Percentiles rank a stretch among this genome's conserved stretches.
Conservation (phyloP, 2,797 vertebrate genomes). For the Moxostoma hubbsi region DNA sequence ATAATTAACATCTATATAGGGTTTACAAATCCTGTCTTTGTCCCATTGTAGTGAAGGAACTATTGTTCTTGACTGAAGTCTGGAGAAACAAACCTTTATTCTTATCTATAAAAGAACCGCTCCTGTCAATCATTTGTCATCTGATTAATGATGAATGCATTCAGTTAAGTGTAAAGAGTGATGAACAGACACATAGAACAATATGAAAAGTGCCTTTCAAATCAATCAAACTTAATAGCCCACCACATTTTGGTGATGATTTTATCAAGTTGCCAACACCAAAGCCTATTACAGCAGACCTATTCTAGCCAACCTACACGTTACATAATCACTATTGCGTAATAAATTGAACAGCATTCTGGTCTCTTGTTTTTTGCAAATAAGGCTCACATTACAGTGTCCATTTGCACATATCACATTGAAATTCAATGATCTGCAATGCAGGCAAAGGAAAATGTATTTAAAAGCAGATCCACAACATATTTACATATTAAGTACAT, state of each 20-base stretch:
- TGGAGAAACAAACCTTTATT: background rate
- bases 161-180: background rate
- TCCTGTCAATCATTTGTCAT: slow-evolving; percentile 21
- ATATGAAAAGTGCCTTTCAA: background rate
- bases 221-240: background rate
- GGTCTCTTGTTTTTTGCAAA: background rate
- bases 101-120: background rate
- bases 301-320: slow-evolving; percentile 35
- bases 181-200: background rate
- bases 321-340: slow-evolving; percentile 69
- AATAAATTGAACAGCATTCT: slow-evolving; percentile 48
- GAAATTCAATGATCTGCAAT: background rate
- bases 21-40: slow-evolving; percentile 7
- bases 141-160: background rate
- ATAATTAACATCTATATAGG: background rate
- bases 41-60: slow-evolving; percentile 16
- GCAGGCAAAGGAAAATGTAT: background rate
- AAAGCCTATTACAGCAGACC: slow-evolving; percentile 1
- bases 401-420: background rate
- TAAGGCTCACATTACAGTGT: background rate
- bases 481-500: background rate
- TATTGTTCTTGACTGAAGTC: slow-evolving; percentile 23
- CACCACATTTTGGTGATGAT: background rate
- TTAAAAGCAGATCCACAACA: background rate
- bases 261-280: slow-evolving; percentile 2